These are phyloP conservation scores for Pseudanteris insignis DNA, from an alignment of 2,888 invertebrate species.

Conservation along the genomic window DNA sequence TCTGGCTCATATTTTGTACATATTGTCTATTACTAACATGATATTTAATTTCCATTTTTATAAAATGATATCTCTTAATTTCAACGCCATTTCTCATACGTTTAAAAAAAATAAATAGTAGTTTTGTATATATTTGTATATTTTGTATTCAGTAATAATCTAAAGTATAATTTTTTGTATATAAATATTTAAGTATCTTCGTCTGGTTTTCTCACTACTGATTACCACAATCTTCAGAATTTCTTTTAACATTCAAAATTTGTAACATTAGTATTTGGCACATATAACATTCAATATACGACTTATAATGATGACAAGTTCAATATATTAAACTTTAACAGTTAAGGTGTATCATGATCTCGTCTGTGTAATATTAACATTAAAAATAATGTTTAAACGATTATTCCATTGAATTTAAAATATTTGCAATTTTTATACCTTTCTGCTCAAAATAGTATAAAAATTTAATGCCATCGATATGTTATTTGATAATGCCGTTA, in stretches of 20 bases:
- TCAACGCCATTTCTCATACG: neutral
- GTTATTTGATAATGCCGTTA: too few relatives aligned
- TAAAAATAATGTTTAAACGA: too few relatives aligned
- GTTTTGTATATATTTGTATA: slow-evolving; percentile 4
- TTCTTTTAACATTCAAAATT: slow-evolving; percentile 59
- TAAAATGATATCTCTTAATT: slow-evolving; percentile 2
- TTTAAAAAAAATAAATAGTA: slow-evolving; percentile 3
- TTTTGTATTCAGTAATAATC: slow-evolving; percentile 13
- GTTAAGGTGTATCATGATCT: slow-evolving; percentile 35
- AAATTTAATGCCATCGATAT: too few relatives aligned
- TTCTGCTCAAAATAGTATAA: too few relatives aligned
- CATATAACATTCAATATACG: slow-evolving; percentile 57
- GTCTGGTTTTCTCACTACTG: slow-evolving; percentile 11
- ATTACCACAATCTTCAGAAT: slow-evolving; percentile 22
- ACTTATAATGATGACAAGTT: slow-evolving; percentile 35
- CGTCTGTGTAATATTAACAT: slow-evolving; percentile 7
- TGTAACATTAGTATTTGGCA: slow-evolving; percentile 64
- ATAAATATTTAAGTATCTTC: slow-evolving; percentile 48
- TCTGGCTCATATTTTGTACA: slow-evolving; percentile 10
- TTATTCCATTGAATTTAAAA: too few relatives aligned
- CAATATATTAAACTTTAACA: slow-evolving; percentile 23
- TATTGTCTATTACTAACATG: slow-evolving; percentile 31
- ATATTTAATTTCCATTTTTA: slow-evolving; percentile 3
- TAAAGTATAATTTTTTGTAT: slow-evolving; percentile 50
- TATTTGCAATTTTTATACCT: neutral